These are phyloP conservation scores for Noctua pronuba DNA, from an alignment of 2,888 invertebrate genomes.

Conservation along the genomic window DNA sequence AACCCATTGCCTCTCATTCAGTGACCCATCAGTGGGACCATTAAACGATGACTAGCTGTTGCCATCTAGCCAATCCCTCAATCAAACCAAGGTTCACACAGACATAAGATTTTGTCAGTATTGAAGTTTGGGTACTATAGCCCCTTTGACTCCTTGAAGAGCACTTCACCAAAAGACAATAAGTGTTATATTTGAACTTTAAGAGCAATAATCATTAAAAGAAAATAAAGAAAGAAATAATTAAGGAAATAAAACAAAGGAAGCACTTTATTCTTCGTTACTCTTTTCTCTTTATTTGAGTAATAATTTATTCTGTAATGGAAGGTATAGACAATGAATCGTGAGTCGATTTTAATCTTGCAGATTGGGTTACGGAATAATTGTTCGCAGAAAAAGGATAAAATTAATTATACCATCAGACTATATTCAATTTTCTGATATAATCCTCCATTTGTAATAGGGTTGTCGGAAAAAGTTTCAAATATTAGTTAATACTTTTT, in stretches of 20 bases:
- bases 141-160: not conserved
- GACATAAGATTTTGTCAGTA: too few species aligned
- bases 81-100: too few species aligned
- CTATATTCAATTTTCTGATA: conserved; percentile 55
- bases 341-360: conserved; percentile 36
- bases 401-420: conserved; percentile 51
- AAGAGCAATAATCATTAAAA: conserved; percentile 14
- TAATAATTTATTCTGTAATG: conserved; percentile 20
- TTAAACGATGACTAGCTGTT: too few species aligned
- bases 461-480: conserved; percentile 34
- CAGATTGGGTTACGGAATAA: conserved; percentile 50
- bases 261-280: conserved; percentile 14
- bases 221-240: conserved; percentile 28
- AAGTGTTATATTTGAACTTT: conserved; percentile 6
- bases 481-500: conserved; percentile 4
- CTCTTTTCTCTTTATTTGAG: conserved; percentile 11
- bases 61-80: too few species aligned
- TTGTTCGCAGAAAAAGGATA: conserved; percentile 51
- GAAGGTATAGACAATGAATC: conserved; percentile 24
- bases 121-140: not conserved
- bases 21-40: too few species aligned
- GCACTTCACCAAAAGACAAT: not conserved
- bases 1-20: too few species aligned
- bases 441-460: conserved; percentile 54
- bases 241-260: conserved; percentile 18